Conservation (phyloP, 2,888 invertebrate genomes). For the Ichneumoninae sp. region DNA sequence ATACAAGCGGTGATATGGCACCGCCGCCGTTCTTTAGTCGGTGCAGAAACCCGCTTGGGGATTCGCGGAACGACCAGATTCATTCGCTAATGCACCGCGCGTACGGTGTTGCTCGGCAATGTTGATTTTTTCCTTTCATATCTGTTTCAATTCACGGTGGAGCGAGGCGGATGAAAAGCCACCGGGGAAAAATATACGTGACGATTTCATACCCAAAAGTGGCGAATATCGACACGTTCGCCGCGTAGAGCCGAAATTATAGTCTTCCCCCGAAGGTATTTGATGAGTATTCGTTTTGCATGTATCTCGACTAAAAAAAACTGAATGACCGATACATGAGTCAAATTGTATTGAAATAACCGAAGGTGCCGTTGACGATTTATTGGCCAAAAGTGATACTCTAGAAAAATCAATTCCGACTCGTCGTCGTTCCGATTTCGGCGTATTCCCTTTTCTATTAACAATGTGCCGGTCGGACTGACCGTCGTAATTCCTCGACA, state of each 20-base stretch:
- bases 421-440: not conserved
- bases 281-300: not conserved
- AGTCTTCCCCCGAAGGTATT: not conserved
- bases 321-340: too few relatives aligned
- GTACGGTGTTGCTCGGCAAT: conserved; percentile 22
- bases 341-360: too few relatives aligned
- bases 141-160: conserved; percentile 26
- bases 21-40: conserved; percentile 13
- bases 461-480: not conserved
- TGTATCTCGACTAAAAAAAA: not conserved
- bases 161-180: conserved; percentile 46
- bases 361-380: too few relatives aligned
- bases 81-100: conserved; percentile 63
- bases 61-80: conserved; percentile 47
- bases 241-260: not conserved
- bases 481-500: not conserved
- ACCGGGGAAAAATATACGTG: conserved; percentile 25
- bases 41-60: not conserved
- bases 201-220: conserved; percentile 60
- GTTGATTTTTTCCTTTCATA: conserved; percentile 22
- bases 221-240: conserved; percentile 25
- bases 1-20: not conserved
- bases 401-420: too few relatives aligned
- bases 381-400: too few relatives aligned
- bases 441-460: not conserved